Conservation (phyloP, 2,113 vertebrate species). For the Hyla sarda region DNA sequence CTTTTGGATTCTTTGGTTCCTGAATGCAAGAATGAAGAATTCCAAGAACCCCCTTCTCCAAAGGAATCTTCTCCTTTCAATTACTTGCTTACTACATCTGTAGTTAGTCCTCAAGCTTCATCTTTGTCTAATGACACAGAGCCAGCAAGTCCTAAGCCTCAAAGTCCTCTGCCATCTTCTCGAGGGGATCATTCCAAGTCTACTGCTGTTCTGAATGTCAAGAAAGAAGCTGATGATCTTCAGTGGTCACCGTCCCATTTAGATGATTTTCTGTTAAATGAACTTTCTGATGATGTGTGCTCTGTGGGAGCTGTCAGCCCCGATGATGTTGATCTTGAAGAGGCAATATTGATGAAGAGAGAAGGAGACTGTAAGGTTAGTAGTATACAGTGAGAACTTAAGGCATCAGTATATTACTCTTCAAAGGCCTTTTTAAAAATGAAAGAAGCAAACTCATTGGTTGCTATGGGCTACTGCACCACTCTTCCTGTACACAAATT, state of each 20-base stretch:
- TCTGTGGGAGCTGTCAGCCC: constrained; percentile 39
- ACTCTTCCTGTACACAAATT: too few relatives aligned
- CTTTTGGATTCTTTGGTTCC: constrained; percentile 43
- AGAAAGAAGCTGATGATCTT: constrained; percentile 43
- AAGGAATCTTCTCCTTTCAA: background rate
- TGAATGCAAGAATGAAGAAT: background rate
- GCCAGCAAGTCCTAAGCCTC: constrained; percentile 26
- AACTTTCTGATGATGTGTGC: constrained; percentile 49
- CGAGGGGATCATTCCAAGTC: background rate
- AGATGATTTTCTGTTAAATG: constrained; percentile 46
- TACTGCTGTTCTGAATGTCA: background rate
- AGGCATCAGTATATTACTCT: too few relatives aligned
- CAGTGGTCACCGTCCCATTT: constrained; percentile 57
- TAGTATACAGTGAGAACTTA: background rate
- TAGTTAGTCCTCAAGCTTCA: constrained; percentile 43
- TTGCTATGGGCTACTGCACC: too few relatives aligned
- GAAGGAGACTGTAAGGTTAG: constrained; percentile 38
- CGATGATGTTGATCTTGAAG: constrained; percentile 54
- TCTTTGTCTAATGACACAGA: background rate
- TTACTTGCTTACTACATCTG: background rate
- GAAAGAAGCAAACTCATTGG: too few relatives aligned
- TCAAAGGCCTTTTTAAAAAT: too few relatives aligned
- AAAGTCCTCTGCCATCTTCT: constrained; percentile 10
- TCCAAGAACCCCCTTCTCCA: background rate
- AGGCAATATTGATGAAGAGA: constrained; percentile 50